Evolutionary conservation across 2,113 vertebrate species (phyloP).

Genomic region (Xyrauchen texanus): DNA sequence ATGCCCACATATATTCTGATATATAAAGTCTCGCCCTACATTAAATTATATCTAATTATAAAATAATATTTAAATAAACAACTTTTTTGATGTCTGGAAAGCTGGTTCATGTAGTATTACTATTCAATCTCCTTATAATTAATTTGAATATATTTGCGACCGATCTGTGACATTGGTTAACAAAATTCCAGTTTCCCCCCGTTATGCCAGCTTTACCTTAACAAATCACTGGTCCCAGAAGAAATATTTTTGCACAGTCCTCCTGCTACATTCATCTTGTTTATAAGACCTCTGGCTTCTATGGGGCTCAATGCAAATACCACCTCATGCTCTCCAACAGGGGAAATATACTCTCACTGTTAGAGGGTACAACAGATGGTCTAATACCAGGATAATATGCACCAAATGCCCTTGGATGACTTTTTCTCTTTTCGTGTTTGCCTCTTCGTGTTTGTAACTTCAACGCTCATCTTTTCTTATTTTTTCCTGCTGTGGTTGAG

Average conservation of each 20-base stretch:
- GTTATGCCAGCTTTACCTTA: neutral
- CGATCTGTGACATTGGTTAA: neutral
- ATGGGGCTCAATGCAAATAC: conserved; percentile 20
- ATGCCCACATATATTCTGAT: too few relatives aligned
- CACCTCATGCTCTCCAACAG: conserved; percentile 25
- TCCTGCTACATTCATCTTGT: neutral
- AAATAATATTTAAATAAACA: too few relatives aligned
- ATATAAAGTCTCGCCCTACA: too few relatives aligned
- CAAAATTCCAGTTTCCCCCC: neutral
- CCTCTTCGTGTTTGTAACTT: neutral
- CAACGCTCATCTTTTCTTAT: neutral
- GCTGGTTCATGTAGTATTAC: neutral
- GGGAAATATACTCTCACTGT: conserved; percentile 37
- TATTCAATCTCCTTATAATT: neutral
- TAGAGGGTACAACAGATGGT: conserved; percentile 13
- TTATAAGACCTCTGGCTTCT: conserved; percentile 17
- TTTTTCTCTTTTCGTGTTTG: conserved; percentile 10
- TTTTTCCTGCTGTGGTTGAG: conserved; percentile 6
- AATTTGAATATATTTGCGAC: neutral
- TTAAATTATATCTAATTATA: too few relatives aligned
- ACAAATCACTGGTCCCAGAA: neutral
- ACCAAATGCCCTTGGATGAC: neutral
- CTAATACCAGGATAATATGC: conserved; percentile 31
- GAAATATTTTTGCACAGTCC: neutral
- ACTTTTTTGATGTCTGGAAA: too few relatives aligned